Evolutionary conservation across 2,113 vertebrate species (phyloP), one percentile per base, ranked within the genome.

Genomic region (Siphamia tubifer): DNA sequence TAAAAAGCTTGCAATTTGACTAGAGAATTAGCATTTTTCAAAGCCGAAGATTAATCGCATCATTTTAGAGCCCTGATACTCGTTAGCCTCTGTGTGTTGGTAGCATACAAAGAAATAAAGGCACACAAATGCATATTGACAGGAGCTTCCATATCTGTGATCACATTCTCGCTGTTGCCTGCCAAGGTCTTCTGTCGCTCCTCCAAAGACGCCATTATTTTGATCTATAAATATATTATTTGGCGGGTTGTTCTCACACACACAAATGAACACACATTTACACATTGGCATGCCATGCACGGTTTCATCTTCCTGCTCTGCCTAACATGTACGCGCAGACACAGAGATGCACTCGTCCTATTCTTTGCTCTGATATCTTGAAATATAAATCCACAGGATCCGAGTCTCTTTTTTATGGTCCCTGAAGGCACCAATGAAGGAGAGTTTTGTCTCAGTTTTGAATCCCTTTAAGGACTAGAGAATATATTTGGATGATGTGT

Each of bases 171-270:
- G 49, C 65, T 48, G 35, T 39, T 11, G 62, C 39, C 70, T 84
- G 84, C 61, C 80, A 73, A 75, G 49, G 73, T 76, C 81, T 64
- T 55, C 61, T 69, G 64, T 78, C 68, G 35, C 43, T 17, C 16
- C 52, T 73, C 61, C 49, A 70, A 49, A 53, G 54, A 75, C 44
- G 66, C 70, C 62, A 52, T 69, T 75, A 77, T 78, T 85, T 74
- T 79, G 70, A 81, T 87, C 78, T 77, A 84, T 82, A 85, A 85
- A 87, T 89, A 84, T 47, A 72, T 72, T 31, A 60, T 62, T 57
- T 32, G 21, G 60, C 32, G 63, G 43, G 76, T 65, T 82, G 43
- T 75, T 77, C 43, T 58, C 10, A 12, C 55, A 52, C 63, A 62
- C 43, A 3, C 21, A 79, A 52, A 74, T 30, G 27, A 68, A 51